Conservation (phyloP, 2,797 vertebrate species). For the Scolopax bukidnonensis region DNA sequence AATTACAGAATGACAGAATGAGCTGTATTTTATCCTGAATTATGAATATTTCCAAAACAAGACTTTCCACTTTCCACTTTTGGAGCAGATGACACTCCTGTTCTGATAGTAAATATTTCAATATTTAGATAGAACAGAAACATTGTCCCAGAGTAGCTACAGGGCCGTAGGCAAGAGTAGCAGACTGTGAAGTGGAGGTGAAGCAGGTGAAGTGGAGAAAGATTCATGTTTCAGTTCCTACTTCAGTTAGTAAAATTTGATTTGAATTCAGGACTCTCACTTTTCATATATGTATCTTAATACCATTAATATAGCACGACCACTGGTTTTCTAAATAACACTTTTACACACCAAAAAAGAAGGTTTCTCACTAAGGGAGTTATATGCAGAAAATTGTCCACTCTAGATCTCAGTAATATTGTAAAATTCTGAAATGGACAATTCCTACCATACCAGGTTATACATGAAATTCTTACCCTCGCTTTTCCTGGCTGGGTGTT, state of each 20-base stretch:
- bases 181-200: background rate
- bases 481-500: background rate
- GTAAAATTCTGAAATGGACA: background rate
- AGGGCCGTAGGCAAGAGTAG: fast-evolving
- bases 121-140: background rate
- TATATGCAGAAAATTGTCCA: background rate
- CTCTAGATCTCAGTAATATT: background rate
- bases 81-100: background rate
- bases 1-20: background rate
- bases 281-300: background rate
- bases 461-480: background rate
- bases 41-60: background rate
- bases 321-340: background rate
- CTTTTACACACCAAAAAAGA: background rate
- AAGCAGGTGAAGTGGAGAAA: background rate
- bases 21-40: background rate
- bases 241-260: background rate
- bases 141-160: background rate
- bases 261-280: background rate
- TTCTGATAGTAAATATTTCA: background rate
- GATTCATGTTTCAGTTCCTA: background rate
- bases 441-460: background rate
- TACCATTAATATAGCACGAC: background rate
- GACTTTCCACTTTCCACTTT: background rate
- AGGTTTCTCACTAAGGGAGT: background rate